Conservation (phyloP, 2,113 vertebrate species). For the Callaeas wilsoni region DNA sequence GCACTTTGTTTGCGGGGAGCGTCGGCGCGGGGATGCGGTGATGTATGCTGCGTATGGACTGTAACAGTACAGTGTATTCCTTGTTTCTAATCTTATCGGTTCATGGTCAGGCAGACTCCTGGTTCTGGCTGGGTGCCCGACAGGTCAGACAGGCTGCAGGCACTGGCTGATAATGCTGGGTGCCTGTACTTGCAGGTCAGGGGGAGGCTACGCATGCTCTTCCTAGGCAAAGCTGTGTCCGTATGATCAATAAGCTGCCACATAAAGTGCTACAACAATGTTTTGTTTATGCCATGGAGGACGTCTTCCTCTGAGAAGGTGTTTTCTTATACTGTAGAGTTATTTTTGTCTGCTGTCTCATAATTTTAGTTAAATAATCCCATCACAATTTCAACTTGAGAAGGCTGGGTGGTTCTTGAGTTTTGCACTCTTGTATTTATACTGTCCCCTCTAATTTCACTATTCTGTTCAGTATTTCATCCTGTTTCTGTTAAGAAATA, state of each 20-base stretch:
- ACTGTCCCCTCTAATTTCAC: background rate
- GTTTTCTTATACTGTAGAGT: background rate
- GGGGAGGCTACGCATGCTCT: background rate
- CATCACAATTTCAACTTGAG: background rate
- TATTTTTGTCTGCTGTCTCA: background rate
- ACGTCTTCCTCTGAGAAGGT: background rate
- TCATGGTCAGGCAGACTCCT: background rate
- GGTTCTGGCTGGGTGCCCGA: background rate
- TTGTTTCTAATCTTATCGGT: constrained; percentile 1
- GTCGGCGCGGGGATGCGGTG: accelerated
- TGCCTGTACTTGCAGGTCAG: background rate
- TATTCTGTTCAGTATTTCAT: background rate
- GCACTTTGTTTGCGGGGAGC: background rate
- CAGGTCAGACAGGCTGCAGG: background rate
- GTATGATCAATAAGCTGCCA: background rate
- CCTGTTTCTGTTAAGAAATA: background rate
- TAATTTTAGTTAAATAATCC: background rate
- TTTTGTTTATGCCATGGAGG: background rate
- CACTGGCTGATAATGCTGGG: background rate
- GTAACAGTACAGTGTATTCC: background rate
- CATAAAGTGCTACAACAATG: background rate
- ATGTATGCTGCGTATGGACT: background rate
- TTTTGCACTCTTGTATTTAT: background rate
- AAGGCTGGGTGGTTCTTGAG: background rate
- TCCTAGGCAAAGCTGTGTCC: background rate